Percentiles rank a stretch among this genome's conserved stretches.
These are phyloP conservation scores for Jacana jacana DNA, from an alignment of 2,113 vertebrate genomes.

Conservation along the genomic window DNA sequence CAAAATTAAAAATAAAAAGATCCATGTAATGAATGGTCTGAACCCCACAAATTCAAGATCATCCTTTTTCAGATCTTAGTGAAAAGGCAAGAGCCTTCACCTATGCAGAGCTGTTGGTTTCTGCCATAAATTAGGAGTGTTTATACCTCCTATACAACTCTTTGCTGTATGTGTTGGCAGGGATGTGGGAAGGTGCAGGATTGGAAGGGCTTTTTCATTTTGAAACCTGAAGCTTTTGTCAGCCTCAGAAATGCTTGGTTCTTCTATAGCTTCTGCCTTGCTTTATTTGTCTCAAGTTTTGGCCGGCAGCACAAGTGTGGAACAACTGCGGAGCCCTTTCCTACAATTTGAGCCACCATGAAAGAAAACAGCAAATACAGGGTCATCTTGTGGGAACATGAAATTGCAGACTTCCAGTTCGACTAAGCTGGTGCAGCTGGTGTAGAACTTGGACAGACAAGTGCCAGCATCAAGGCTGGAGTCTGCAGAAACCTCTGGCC, in stretches of 20 bases:
- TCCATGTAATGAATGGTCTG: not conserved
- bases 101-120: not conserved
- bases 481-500: not conserved
- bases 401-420: not conserved
- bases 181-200: slow-evolving; percentile 32
- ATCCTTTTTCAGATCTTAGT: not conserved
- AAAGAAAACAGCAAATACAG: not conserved
- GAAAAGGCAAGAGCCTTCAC: not conserved
- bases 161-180: not conserved
- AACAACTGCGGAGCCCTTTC: not conserved
- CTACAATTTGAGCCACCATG: not conserved
- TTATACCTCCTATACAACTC: not conserved
- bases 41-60: not conserved
- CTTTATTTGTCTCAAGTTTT: not conserved
- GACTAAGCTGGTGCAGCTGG: not conserved
- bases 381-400: not conserved
- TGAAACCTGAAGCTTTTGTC: not conserved
- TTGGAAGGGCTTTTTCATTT: slow-evolving; percentile 7
- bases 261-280: not conserved
- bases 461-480: not conserved
- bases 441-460: not conserved
- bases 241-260: not conserved
- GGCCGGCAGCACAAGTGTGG: not conserved
- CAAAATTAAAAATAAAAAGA: not conserved
- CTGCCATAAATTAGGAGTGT: not conserved